Base-by-base conservation (phyloP, 2,797 vertebrate genomes). In the Pipistrellus kuhlii region DNA sequence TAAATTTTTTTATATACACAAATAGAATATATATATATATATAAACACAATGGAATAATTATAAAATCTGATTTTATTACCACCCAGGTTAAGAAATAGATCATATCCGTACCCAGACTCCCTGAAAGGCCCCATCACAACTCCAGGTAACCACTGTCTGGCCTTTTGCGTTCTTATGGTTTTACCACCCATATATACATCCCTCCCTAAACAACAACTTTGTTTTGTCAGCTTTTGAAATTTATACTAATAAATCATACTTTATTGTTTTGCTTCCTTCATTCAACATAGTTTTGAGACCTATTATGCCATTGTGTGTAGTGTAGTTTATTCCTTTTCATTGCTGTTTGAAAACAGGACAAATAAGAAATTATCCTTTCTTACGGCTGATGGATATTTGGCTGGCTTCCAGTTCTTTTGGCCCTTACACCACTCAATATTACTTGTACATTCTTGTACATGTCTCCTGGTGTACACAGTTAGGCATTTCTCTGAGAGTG, bases 151-250 rank as follows among this genome's bases (percentile, higher is more conserved):
- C n/a, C 51, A 21, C 35, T 89, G 11, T 27, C 27, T 1, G 44
- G 41, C 57, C 18, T 78, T 94, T 44, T 44, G 11, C 72, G 44
- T 76, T 89, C n/a, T 83, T 76, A 46, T 66, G 15, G 30, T 77
- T 75, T 91, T 82, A n/a, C 8, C 81, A 89, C 32, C 23, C 55
- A 14, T 76, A 32, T 14, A 1, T 69, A 32, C 18, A 85, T 48
- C n/a, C 3, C 21, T 91, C 51, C 3, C 38, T 85, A 86, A 82
- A 90, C 38, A 82, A 90, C 38, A 41, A 57, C 12, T 14, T 76
- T 91, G 32, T 83, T 91, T 93, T 86, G 20, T 73, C n/a, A 12
- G 15, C 18, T 94, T 85, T 85, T 85, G 80, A 85, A 88, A 64
- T 73, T 88, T 48, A 46, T 64, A 41, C 30, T 68, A 76, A 32